These are phyloP conservation scores for Eustalomyia histrio DNA, from an alignment of 2,888 invertebrate species.

Conservation along the genomic window DNA sequence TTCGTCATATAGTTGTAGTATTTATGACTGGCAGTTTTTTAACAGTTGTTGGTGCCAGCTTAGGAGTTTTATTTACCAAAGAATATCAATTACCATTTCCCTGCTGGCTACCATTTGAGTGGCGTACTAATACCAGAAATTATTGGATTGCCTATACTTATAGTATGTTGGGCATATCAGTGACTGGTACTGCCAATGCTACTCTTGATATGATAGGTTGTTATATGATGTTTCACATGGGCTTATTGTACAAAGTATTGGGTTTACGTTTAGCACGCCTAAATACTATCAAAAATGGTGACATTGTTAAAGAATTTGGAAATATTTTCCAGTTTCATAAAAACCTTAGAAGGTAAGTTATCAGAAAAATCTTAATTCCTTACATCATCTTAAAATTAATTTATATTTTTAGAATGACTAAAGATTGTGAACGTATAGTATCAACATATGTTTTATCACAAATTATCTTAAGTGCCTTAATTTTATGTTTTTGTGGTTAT, in stretches of 20 bases:
- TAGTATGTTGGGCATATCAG: slow-evolving; percentile 69
- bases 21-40: slow-evolving; percentile 62
- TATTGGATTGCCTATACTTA: slow-evolving; percentile 71
- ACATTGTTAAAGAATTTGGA: slow-evolving; percentile 2
- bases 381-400: not conserved
- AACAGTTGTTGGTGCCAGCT: slow-evolving; percentile 57
- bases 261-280: slow-evolving; percentile 68
- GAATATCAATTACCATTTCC: slow-evolving; percentile 71
- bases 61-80: slow-evolving; percentile 43
- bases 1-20: slow-evolving; percentile 64
- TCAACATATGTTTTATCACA: slow-evolving; percentile 71
- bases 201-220: slow-evolving; percentile 72
- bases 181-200: slow-evolving; percentile 70
- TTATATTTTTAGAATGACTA: slow-evolving; percentile 40
- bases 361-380: not conserved
- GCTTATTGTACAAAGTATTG: slow-evolving; percentile 70
- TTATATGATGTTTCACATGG: slow-evolving; percentile 73
- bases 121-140: slow-evolving; percentile 55
- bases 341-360: slow-evolving; percentile 45
- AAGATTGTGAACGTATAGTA: slow-evolving; percentile 67
- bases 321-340: slow-evolving; percentile 40
- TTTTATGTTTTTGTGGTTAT: slow-evolving; percentile 73
- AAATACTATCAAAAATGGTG: slow-evolving; percentile 23
- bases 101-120: slow-evolving; percentile 75
- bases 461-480: slow-evolving; percentile 72